Percentiles rank a stretch among this genome's conserved stretches.
Evolutionary conservation across 2,113 vertebrate species (phyloP).

Genomic region (Aramus guarauna): DNA sequence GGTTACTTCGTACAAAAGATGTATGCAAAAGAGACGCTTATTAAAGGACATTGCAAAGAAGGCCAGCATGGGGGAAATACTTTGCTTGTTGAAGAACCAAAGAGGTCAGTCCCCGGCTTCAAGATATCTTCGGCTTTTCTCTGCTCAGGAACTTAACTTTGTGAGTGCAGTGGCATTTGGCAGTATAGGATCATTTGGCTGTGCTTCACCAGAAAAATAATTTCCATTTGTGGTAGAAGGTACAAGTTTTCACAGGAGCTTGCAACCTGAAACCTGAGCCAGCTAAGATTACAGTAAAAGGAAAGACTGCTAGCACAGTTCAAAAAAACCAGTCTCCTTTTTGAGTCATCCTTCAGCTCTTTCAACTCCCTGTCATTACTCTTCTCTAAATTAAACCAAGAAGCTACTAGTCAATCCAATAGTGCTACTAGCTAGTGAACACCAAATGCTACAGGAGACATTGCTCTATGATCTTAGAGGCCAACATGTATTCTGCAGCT

Average conservation of each 20-base stretch:
- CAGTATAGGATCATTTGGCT: not conserved
- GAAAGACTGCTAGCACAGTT: not conserved
- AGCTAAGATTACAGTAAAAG: constrained; percentile 1
- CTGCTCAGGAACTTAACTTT: not conserved
- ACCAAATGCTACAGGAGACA: not conserved
- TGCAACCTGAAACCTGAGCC: not conserved
- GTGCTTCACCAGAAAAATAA: not conserved
- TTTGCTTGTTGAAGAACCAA: not conserved
- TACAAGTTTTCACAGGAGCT: constrained; percentile 11
- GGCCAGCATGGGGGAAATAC: not conserved
- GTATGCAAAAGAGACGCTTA: not conserved
- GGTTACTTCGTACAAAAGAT: not conserved
- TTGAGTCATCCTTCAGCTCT: not conserved
- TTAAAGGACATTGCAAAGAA: not conserved
- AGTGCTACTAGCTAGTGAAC: not conserved
- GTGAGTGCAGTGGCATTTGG: not conserved
- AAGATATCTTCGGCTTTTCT: not conserved
- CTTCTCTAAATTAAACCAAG: not conserved
- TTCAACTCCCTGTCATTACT: not conserved
- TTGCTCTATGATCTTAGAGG: not conserved
- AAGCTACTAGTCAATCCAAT: no score
- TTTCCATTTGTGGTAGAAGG: not conserved
- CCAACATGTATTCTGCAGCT: not conserved
- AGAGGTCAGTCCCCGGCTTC: not conserved
- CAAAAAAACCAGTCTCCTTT: not conserved